Evolutionary conservation across 2,113 vertebrate species (phyloP).

Genomic region (Carlito syrichta): DNA sequence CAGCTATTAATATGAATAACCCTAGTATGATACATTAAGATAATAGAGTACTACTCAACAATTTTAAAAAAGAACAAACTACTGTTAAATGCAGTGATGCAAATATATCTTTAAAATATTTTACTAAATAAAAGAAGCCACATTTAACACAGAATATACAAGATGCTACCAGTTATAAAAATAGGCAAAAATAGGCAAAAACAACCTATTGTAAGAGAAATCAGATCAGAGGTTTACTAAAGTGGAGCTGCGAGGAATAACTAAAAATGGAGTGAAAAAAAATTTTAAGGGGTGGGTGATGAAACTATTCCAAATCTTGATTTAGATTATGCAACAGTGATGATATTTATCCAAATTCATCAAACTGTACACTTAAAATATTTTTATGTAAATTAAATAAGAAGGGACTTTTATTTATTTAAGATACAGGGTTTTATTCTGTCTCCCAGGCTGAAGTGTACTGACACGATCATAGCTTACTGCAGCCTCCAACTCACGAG

Average conservation of each 20-base stretch:
- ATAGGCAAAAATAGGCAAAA: background rate
- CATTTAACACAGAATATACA: background rate
- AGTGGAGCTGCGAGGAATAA: background rate
- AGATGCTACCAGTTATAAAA: background rate
- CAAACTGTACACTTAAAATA: background rate
- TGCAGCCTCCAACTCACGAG: too few species aligned
- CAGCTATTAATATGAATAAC: background rate
- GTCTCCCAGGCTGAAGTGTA: too few species aligned
- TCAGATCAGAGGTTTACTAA: background rate
- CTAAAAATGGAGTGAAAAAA: background rate
- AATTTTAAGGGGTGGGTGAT: background rate
- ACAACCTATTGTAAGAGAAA: background rate
- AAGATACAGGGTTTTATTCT: too few species aligned
- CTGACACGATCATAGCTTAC: too few species aligned
- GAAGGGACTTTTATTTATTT: too few species aligned
- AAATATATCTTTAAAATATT: background rate
- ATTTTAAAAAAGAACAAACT: background rate
- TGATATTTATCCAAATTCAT: background rate
- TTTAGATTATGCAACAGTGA: background rate
- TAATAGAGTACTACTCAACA: background rate
- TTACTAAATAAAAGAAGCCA: background rate
- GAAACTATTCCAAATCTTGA: background rate
- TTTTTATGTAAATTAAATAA: background rate
- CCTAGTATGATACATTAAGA: background rate
- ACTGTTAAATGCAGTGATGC: background rate